Conservation (phyloP, 1,140 invertebrate species). For the Drosophila jambulina region DNA sequence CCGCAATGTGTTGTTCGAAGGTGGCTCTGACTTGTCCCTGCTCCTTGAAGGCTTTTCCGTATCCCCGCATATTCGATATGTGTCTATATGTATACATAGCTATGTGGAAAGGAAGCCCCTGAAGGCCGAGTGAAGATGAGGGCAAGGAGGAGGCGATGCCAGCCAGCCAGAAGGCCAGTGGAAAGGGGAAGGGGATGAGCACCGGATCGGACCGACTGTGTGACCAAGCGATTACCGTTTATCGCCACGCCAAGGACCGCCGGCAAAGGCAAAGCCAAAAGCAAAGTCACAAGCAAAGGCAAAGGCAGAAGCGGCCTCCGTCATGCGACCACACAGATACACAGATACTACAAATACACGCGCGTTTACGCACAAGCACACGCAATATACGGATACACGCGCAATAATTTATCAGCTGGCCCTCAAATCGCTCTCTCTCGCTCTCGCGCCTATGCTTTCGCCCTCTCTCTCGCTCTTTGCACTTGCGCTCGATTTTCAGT, state of each 20-base stretch:
- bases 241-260: constrained; percentile 73
- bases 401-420: constrained; percentile 76
- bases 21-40: constrained; percentile 15
- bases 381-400: constrained; percentile 32
- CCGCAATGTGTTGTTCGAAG: constrained; percentile 7
- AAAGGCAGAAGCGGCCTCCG: constrained; percentile 42
- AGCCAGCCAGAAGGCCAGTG: constrained; percentile 14
- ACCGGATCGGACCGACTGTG: constrained; percentile 47
- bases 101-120: constrained; percentile 29
- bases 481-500: constrained; percentile 63
- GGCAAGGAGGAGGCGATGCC: constrained; percentile 9
- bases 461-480: constrained; percentile 35
- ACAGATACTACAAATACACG: constrained; percentile 1
- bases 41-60: constrained; percentile 29
- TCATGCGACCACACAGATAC: constrained; percentile 54
- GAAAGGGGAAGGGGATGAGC: constrained; percentile 33
- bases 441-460: constrained; percentile 25
- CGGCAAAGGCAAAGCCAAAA: constrained; percentile 39
- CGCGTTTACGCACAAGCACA: constrained; percentile 19
- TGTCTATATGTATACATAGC: constrained; percentile 2
- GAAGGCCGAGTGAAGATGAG: constrained; percentile 28
- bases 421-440: constrained; percentile 48
- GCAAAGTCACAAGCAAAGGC: constrained; percentile 7
- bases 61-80: constrained; percentile 25
- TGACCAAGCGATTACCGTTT: constrained; percentile 79